Evolutionary conservation across 2,888 invertebrate genomes (phyloP), one percentile per base, ranked within the genome.

Genomic region (Xestia xanthographa): DNA sequence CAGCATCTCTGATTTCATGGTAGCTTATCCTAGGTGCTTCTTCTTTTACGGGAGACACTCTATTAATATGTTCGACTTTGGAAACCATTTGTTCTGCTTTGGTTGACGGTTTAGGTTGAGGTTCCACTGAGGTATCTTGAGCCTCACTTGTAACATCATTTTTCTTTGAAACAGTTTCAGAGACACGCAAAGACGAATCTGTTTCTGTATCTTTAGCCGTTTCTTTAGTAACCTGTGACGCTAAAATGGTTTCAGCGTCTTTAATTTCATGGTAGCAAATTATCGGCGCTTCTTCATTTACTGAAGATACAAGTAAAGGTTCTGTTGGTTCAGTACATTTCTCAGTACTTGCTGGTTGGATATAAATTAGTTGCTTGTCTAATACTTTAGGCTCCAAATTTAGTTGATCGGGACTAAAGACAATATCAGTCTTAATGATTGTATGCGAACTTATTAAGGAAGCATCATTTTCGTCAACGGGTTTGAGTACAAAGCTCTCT

Each of bases 1-100:
- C 93, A 71, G 92, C 91, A 75, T 93, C 91, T 29, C 80, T 86
- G 45, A 92, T 83, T 67, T 92, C 91, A 72, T 90, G 87, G 78
- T 93, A 90, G 68, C 50, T 87, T 12, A 72, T 53, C 60, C n/a
- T 83, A 9, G 86, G 83, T 11, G 69, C 76, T 75, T 90, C 87
- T 82, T 90, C 89, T 60, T 71, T 77, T 9, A 76, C 22, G 17
- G 79, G 72, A 34, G 83, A 80, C 1, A 75, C 38, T 74, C 45
- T 85, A 58, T 58, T 63, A 60, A 12, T 62, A 0, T 63, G 34
- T 67, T 71, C 20, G n/a, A 38, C 5, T 50, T 50, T 38, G 62
- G 50, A 2, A 26, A 43, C 5, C 12, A 29, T 34, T 65, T 67
- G 22, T 41, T 58, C 45, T 12, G 12, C 12, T 6, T 50, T 2